Evolutionary conservation across 2,797 vertebrate genomes (phyloP), one percentile per base, ranked within the genome.

Genomic region (Nothura maculosa): DNA sequence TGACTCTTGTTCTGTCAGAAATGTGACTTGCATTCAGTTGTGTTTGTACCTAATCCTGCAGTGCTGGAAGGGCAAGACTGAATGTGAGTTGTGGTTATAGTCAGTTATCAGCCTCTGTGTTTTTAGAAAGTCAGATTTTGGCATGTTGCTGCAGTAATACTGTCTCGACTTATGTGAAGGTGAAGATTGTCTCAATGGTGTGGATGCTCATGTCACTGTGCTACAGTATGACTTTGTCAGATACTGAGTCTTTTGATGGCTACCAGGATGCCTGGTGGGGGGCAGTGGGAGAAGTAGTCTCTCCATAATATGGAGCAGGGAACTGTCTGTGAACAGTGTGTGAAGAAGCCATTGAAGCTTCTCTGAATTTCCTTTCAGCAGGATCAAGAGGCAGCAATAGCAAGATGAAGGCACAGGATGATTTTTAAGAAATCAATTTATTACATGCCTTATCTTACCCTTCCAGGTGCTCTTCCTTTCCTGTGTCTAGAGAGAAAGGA

Each of bases 21-120:
- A 34, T 36, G 21, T 61, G 54, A 47, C 42, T 69, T 43, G 28
- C 19, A 42, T n/a, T 27, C 16, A 19, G n/a, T 28, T 50, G 21
- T 24, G 36, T 42, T 70, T 76, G 16, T 30, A 7, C 48, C 57
- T 48, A 64, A 19, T 36, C 47, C 20, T 28, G 48, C 50, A 8
- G 27, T 38, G 24, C 27, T 38, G n/a, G 21, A 0, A 0, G 42
- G 36, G 17, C 58, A 21, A 30, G 42, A 18, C 25, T 0, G 0
- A 32, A 28, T 9, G 4, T 7, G 2, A 14, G 32, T 36, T 17
- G 30, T 54, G 52, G 52, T 16, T 30, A 11, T 6, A 54, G 52
- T 30, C 52, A 30, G 52, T 28, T 30, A 54, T 30, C 17, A 27
- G 50, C 27, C 50, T 16, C 50, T 15, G 9, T 54, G 16, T 25